Conservation (phyloP, 2,797 vertebrate genomes). For the Chaetodon trifasciatus region DNA sequence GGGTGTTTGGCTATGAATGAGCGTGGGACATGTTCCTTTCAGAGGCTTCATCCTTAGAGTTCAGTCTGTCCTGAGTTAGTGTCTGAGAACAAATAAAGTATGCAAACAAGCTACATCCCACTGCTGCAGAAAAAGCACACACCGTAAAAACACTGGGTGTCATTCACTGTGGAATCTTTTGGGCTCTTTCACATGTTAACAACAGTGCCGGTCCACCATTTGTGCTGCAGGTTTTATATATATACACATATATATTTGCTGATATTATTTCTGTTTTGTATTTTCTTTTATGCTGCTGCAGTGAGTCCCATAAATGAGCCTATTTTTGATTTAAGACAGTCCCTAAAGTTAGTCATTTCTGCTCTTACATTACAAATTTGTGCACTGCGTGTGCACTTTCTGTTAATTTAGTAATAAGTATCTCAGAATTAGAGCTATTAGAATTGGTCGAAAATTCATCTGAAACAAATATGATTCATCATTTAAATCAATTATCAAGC, state of each 20-base stretch:
- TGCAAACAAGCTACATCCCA: slow-evolving; percentile 14
- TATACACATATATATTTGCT: neutral
- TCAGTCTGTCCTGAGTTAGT: slow-evolving; percentile 27
- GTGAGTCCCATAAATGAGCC: neutral
- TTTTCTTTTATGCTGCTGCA: neutral
- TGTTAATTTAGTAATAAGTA: neutral
- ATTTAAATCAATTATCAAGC: neutral
- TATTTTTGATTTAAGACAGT: neutral
- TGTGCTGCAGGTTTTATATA: neutral
- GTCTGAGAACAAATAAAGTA: slow-evolving; percentile 44
- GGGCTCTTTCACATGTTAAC: neutral
- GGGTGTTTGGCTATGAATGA: slow-evolving; percentile 62
- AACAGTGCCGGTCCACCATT: neutral
- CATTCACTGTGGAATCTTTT: slow-evolving; percentile 7
- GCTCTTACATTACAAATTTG: neutral
- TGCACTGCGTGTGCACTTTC: neutral
- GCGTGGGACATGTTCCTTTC: slow-evolving; percentile 42
- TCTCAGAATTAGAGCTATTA: neutral
- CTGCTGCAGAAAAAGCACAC: neutral
- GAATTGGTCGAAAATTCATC: neutral
- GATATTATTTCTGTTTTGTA: neutral
- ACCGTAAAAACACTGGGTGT: neutral
- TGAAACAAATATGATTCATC: neutral
- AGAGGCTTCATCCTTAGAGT: slow-evolving; percentile 27
- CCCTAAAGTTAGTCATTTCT: neutral